Base-by-base conservation (phyloP, 2,888 invertebrate species). In the Tipula lateralis region DNA sequence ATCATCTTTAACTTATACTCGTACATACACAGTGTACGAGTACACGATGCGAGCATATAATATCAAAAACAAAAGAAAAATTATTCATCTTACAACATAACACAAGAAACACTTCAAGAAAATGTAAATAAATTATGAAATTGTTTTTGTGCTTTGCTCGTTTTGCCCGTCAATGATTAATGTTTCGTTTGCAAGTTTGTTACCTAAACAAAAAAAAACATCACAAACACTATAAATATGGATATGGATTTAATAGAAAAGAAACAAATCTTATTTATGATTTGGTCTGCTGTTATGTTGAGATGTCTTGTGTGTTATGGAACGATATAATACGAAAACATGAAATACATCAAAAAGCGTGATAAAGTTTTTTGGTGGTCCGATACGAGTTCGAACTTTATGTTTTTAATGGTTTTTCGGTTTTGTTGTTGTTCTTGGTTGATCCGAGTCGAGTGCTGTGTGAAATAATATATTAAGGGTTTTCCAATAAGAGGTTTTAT, bases 121-220 rank as follows among this genome's bases (percentile, higher is more conserved):
- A 66, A 66, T 66, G 66, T 66, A 66, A 66, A 66, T 66, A 66
- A 66, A 66, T 66, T 66, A 66, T 66, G 66, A 66, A 16, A 16
- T 44, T n/a, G 19, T 66, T 66, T 6, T 66, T 66, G 19, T 24
- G 24, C 24, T 66, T 24, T 13, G 19, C 66, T 66, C 66, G 66
- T 66, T 66, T 66, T 66, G 66, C 66, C 66, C 66, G 66, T 66
- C 66, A 66, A 66, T 66, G 66, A 66, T 66, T 66, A 66, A 66
- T 66, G 66, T 66, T 66, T 66, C 66, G 66, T 24, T 66, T 66
- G 66, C 66, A 66, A 66, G 66, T 66, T 66, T 66, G 66, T 66
- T 24, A 66, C 66, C 24, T 66, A 6, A 66, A 13, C 9, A 39
- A 32, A 32, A 32, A 12, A 66, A 66, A 66, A 66, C 66, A 66